Evolutionary conservation across 2,888 invertebrate genomes (phyloP), one percentile per base, ranked within the genome.

Genomic region (Pandemis cinnamomeana): DNA sequence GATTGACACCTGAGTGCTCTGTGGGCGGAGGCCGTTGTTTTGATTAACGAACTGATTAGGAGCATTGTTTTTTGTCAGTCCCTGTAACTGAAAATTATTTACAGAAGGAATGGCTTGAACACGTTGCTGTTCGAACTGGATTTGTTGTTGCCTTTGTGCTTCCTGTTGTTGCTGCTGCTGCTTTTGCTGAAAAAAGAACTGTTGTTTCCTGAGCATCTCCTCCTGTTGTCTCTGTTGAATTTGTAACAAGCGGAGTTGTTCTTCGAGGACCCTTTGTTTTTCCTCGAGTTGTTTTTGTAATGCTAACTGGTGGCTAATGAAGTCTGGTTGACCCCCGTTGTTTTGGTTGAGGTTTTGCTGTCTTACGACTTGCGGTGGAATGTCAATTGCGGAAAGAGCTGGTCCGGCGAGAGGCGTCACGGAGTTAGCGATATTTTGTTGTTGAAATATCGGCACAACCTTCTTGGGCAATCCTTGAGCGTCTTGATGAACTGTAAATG

Each of bases 401-500:
- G 82, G 73, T 0, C 82, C 72, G 51, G 84, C 71, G 48, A 83
- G 76, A 10, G 85, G 80, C 77, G 84, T 83, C n/a, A 85, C 79
- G 46, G 80, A 74, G 75, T 84, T 85, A 72, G 82, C 83, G 48
- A 76, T 81, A 75, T 84, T 89, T 5, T 86, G 87, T 77, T 94
- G 93, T 82, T 95, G 95, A 82, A 95, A 96, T 80, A 97, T 95
- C 0, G 97, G 97, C 68, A 97, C 96, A 0, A 97, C 97, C 86
- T 96, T 96, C 80, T 97, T 96, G 0, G 98, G 97, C n/a, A 96
- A 85, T 0, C 98, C 98, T 44, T 95, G 95, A 78, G 96, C 96
- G 83, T 98, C 97, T 87, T 98, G 96, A 78, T 98, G 97, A 0
- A 98, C 97, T 0, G 98, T 98, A 82, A 98, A 98, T 0, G 98